A percentile compares a stretch with the other conserved stretches of the same genome.
phyloP scores from a whole-genome alignment of 2,113 vertebrate genomes.

The Chinchilla lanigera region DNA sequence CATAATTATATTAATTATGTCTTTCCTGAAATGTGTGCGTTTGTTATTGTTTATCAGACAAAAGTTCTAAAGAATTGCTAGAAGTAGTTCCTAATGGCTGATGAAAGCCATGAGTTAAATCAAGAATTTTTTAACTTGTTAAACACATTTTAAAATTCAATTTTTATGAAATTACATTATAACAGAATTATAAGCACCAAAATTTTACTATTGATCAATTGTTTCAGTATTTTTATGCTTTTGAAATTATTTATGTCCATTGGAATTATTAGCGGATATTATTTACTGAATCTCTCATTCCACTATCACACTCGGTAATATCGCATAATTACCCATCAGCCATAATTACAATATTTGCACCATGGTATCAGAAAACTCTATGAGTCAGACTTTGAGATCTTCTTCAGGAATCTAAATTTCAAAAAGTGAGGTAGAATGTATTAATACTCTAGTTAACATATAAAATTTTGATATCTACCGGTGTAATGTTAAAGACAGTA shows the following conservation, averaged over 20 bases:
- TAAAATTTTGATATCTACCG: not conserved
- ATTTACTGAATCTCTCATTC: not conserved
- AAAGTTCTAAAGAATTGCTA: rapidly evolving
- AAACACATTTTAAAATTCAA: not conserved
- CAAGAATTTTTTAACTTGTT: not conserved
- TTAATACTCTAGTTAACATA: not conserved
- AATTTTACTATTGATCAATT: not conserved
- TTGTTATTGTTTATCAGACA: not conserved
- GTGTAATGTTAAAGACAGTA: not conserved
- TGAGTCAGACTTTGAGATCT: not conserved
- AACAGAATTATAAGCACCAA: not conserved
- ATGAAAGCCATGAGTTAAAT: not conserved
- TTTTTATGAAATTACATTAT: not conserved
- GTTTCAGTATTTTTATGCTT: not conserved
- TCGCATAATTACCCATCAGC: not conserved
- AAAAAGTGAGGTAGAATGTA: not conserved
- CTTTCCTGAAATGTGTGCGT: not conserved
- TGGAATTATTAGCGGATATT: not conserved
- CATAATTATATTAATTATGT: not conserved
- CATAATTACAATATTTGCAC: not conserved
- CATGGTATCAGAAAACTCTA: not conserved
- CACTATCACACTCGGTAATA: not conserved
- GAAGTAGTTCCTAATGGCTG: not conserved
- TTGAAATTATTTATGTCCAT: not conserved
- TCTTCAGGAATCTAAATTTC: not conserved